A percentile compares a stretch with the other conserved stretches of the same genome.
Conservation (phyloP, 2,797 vertebrate genomes). For the Syngnathus rostellatus region DNA sequence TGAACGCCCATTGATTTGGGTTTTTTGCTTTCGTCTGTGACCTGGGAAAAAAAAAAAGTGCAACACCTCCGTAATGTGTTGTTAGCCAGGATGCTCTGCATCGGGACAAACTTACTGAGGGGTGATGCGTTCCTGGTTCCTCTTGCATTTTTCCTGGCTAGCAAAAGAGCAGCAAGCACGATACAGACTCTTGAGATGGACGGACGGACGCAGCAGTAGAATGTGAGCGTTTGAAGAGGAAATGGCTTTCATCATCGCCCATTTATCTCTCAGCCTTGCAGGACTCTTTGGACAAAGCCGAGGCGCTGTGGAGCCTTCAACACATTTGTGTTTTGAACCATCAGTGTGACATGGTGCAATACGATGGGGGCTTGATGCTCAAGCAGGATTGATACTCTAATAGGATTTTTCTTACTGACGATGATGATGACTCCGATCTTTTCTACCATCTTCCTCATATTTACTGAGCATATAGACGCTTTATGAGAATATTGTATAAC, state of each 20-base stretch:
- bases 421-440: constrained; percentile 52
- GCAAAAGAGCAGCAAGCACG: constrained; percentile 53
- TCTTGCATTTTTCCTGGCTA: constrained; percentile 38
- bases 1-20: not conserved
- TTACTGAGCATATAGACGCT: constrained; percentile 66
- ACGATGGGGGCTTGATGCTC: constrained; percentile 72
- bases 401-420: constrained; percentile 61
- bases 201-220: constrained; percentile 54
- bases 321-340: constrained; percentile 68
- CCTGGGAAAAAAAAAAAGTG: constrained; percentile 21
- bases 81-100: constrained; percentile 55
- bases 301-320: constrained; percentile 53
- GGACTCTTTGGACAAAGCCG: constrained; percentile 53
- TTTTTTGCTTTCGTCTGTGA: constrained; percentile 6
- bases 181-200: constrained; percentile 60
- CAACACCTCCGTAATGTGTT: constrained; percentile 39
- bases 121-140: constrained; percentile 48
- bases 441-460: constrained; percentile 71
- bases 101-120: constrained; percentile 56
- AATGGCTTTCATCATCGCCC: constrained; percentile 46
- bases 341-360: constrained; percentile 66
- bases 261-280: constrained; percentile 66
- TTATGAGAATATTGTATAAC: constrained; percentile 65
- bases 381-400: constrained; percentile 62
- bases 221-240: constrained; percentile 50